Evolutionary conservation across 2,113 vertebrate genomes (phyloP).

Genomic region (Pandion haliaetus): DNA sequence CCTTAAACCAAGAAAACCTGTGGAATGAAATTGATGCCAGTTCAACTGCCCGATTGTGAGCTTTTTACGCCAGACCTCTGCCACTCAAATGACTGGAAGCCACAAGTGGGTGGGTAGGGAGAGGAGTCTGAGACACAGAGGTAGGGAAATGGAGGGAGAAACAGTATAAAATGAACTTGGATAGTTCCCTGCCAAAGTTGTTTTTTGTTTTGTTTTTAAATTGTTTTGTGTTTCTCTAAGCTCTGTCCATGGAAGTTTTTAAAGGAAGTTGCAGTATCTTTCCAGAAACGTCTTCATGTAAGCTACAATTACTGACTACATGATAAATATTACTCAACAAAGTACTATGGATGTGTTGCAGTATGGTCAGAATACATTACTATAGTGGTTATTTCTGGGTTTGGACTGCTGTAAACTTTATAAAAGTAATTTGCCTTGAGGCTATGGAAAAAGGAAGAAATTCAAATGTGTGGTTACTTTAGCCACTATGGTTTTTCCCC

Average conservation of each 20-base stretch:
- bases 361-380: background rate
- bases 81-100: background rate
- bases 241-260: background rate
- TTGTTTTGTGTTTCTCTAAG: background rate
- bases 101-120: background rate
- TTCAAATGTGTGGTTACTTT: background rate
- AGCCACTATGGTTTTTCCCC: background rate
- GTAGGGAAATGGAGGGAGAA: background rate
- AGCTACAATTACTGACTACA: background rate
- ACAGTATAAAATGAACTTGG: background rate
- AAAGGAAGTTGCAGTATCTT: background rate
- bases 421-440: background rate
- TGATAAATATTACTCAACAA: background rate
- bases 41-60: background rate
- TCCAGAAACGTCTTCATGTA: background rate
- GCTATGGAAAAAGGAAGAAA: background rate
- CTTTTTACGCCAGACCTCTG: background rate
- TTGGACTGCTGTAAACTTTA: background rate
- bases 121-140: accelerated
- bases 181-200: background rate
- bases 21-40: background rate
- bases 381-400: background rate
- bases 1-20: background rate
- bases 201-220: background rate
- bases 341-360: background rate